Evolutionary conservation across 2,888 invertebrate species (phyloP).

Genomic region (Isoperla grammatica): DNA sequence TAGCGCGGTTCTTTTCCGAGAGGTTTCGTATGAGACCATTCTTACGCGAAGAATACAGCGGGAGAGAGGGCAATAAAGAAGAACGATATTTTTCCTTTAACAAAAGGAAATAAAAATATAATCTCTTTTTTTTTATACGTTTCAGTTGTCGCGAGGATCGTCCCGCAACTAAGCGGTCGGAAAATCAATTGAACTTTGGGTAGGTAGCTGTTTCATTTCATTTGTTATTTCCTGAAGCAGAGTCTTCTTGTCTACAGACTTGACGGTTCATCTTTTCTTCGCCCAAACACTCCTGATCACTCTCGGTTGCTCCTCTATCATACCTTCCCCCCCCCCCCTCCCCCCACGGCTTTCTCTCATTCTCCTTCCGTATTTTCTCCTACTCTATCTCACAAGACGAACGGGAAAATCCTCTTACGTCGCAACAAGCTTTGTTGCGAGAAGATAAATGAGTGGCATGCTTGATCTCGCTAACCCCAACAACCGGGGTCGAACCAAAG

Average conservation of each 20-base stretch:
- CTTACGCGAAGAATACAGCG: no score
- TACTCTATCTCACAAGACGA: constrained; percentile 1
- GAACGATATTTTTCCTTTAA: constrained; percentile 3
- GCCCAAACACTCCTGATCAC: constrained; percentile 1
- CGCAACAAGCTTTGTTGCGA: neutral
- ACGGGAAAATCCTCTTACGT: constrained; percentile 12
- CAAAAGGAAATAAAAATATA: constrained; percentile 8
- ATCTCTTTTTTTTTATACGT: constrained; percentile 2
- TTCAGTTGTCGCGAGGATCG: constrained; percentile 6
- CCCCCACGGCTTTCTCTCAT: neutral
- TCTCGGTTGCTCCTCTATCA: neutral
- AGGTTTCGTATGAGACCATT: no score
- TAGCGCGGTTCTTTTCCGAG: no score
- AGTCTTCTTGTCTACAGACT: constrained; percentile 3
- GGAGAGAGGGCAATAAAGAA: neutral
- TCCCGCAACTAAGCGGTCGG: neutral
- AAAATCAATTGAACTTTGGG: constrained; percentile 9
- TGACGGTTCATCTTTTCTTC: constrained; percentile 6
- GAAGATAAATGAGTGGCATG: no score
- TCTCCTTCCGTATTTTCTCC: neutral
- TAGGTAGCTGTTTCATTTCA: constrained; percentile 16
- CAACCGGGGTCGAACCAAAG: no score
- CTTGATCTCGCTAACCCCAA: no score
- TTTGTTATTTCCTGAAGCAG: constrained; percentile 8
- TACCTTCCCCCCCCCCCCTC: neutral